Percentiles rank a stretch among this genome's conserved stretches.
Conservation (phyloP, 2,888 invertebrate species). For the Caenorhabditis wallacei region DNA sequence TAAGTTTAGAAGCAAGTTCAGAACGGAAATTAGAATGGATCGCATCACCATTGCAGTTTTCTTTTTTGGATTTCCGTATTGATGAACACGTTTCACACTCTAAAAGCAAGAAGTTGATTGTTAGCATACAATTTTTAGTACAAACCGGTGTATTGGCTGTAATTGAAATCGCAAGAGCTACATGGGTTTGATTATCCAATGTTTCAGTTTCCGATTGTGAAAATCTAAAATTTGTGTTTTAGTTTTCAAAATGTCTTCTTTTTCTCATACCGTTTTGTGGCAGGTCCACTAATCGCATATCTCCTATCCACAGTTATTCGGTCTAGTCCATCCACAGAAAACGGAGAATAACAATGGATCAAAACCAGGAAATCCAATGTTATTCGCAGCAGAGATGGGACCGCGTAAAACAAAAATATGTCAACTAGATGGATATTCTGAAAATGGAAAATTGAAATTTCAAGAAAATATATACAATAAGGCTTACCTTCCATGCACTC, state of each 20-base stretch:
- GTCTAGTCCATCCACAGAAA: conserved; percentile 60
- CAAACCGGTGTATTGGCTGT: conserved; percentile 60
- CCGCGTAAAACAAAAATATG: conserved; percentile 78
- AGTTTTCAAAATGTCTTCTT: no score
- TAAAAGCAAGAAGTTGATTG: conserved; percentile 10
- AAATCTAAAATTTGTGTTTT: conserved; percentile 17
- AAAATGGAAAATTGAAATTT: background rate
- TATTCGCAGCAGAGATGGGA: conserved; percentile 78
- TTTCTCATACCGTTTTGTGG: conserved; percentile 56
- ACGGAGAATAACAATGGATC: conserved; percentile 77
- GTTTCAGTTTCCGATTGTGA: conserved; percentile 46
- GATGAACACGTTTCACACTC: conserved; percentile 33
- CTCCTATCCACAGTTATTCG: conserved; percentile 66
- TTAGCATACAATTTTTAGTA: no score
- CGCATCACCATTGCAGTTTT: conserved; percentile 75
- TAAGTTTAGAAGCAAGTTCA: conserved; percentile 80
- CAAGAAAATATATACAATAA: background rate
- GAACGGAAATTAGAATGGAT: conserved; percentile 78
- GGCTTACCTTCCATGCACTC: conserved; percentile 50
- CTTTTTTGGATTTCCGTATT: conserved; percentile 63
- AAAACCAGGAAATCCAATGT: conserved; percentile 79
- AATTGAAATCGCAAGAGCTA: conserved; percentile 69
- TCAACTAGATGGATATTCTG: conserved; percentile 78
- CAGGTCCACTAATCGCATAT: conserved; percentile 70
- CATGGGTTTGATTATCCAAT: conserved; percentile 59